A percentile compares a stretch with the other conserved stretches of the same genome.
Conservation (phyloP, 2,888 invertebrate species). For the Sylvicola fuscatus region DNA sequence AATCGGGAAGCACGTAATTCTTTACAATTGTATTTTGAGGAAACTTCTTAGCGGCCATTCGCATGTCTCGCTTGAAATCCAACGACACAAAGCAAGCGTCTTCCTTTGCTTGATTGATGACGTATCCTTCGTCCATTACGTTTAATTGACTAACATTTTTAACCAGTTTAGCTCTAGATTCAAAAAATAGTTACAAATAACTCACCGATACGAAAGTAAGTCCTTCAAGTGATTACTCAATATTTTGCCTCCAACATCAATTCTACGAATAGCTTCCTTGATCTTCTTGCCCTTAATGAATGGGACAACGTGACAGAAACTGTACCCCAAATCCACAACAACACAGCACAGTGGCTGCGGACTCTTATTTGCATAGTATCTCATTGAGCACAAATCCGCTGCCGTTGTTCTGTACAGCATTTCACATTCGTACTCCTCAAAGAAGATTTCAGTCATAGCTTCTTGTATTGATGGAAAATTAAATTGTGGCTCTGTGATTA, state of each 20-base stretch:
- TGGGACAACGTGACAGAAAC: conserved; percentile 87
- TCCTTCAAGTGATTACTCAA: conserved; percentile 96
- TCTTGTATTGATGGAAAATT: conserved; percentile 75
- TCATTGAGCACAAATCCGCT: conserved; percentile 48
- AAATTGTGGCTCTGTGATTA: conserved; percentile 81
- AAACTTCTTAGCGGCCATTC: conserved; percentile 35
- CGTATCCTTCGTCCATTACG: conserved; percentile 97
- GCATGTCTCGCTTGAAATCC: conserved; percentile 65
- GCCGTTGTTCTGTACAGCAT: conserved; percentile 62
- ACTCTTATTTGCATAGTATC: conserved; percentile 31
- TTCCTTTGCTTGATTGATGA: conserved; percentile 96
- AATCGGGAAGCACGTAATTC: conserved; percentile 94
- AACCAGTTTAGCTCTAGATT: background rate
- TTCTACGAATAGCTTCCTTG: conserved; percentile 49
- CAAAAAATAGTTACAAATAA: conserved; percentile 1
- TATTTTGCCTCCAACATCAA: conserved; percentile 93
- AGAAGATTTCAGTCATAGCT: conserved; percentile 86
- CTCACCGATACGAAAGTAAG: conserved; percentile 69
- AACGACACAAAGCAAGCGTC: conserved; percentile 86
- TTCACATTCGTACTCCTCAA: conserved; percentile 90
- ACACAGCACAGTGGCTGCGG: conserved; percentile 42
- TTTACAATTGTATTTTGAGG: conserved; percentile 49
- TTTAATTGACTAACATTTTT: conserved; percentile 45
- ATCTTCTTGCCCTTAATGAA: conserved; percentile 61
- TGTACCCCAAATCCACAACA: conserved; percentile 87